Base-by-base conservation (phyloP, 2,888 invertebrate genomes). In the Trilocha varians region DNA sequence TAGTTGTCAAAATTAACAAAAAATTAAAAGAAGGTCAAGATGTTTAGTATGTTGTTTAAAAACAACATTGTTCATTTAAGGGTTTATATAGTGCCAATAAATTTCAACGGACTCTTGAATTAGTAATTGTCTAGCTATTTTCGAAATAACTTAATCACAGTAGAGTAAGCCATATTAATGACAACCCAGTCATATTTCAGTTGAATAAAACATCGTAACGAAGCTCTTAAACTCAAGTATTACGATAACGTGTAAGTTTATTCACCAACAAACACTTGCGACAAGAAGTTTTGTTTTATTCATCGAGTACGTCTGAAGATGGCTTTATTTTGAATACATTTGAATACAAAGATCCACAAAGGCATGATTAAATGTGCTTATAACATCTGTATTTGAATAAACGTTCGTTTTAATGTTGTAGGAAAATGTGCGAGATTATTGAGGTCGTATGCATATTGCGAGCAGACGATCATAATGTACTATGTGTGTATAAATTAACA, bases 291-390 rank as follows among this genome's bases (percentile, higher is more conserved):
- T 47, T 57, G 55, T 58, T 57, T 55, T 57, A 57, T 55, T 58
- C 59, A 57, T 52, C 44, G 43, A 46, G 46, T 38, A 46, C 47
- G 37, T 47, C 44, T 45, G 46, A 50, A 51, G 56, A 44, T 51
- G 47, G 25, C 25, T 47, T 34, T 46, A 47, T 51, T 57, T 55
- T 52, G 56, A 57, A 57, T 58, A 55, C 53, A 58, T 57, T 58
- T 55, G 56, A 58, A 58, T 58, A 48, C 36, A 42, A 58, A 57
- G 50, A 56, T 34, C 39, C 34, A 39, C 34, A 39, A 39, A 34
- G 39, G 33, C 34, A 34, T 34, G 39, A 39, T 39, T 39, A 39
- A 39, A 34, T 17, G 34, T 13, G 17, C 34, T 39, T 17, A 34
- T 34, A 34, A 39, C 34, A 34, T 16, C 33, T 39, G 39, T 32